Conservation (phyloP, 2,113 vertebrate genomes). For the Scopus umbretta region DNA sequence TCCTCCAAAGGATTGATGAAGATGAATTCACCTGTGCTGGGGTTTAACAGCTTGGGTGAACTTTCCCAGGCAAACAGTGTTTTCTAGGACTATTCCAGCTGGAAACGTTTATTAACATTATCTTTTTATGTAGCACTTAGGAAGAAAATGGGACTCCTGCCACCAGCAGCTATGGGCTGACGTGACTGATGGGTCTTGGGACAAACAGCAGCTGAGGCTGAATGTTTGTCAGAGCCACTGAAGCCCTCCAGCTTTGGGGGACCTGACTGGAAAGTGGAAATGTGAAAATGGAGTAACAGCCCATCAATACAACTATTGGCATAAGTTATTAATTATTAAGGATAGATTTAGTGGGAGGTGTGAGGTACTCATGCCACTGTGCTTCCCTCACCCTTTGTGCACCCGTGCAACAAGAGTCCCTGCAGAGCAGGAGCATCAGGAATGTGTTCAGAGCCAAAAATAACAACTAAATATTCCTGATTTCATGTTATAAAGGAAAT, state of each 20-base stretch:
- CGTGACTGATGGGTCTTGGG: not conserved
- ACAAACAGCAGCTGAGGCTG: not conserved
- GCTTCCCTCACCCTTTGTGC: not conserved
- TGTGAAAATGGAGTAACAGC: fast-evolving
- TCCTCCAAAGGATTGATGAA: not conserved
- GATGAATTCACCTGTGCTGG: fast-evolving
- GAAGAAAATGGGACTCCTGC: not conserved
- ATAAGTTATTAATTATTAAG: not conserved
- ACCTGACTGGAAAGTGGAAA: not conserved
- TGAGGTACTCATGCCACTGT: fast-evolving
- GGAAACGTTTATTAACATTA: fast-evolving
- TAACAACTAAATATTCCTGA: not conserved
- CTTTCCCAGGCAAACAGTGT: not conserved
- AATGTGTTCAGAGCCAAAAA: not conserved
- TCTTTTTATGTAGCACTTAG: not conserved
- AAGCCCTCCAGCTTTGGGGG: not conserved
- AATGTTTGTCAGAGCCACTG: not conserved
- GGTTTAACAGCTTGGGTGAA: not conserved
- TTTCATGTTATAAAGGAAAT: not conserved
- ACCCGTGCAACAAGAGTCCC: fast-evolving
- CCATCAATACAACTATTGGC: not conserved
- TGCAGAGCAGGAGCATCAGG: fast-evolving
- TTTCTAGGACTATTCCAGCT: not conserved
- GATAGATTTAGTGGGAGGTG: not conserved
- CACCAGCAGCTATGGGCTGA: not conserved